Conservation (phyloP, 2,888 invertebrate genomes). For the Formica aserva region DNA sequence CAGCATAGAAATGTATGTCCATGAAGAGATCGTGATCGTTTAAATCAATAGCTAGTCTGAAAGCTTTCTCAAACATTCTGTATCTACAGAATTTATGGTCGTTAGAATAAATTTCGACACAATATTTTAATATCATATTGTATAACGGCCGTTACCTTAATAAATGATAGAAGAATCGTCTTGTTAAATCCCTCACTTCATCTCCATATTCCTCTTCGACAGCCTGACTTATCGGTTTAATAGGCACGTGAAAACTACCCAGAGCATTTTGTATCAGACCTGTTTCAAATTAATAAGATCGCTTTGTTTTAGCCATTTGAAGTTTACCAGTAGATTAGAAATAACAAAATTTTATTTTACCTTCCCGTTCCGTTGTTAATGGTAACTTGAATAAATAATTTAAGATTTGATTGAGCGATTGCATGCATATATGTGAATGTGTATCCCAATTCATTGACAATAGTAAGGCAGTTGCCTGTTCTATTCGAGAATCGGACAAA, state of each 20-base stretch:
- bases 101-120: slow-evolving; percentile 32
- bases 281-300: slow-evolving; percentile 45
- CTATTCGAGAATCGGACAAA: slow-evolving; percentile 88
- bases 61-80: slow-evolving; percentile 92
- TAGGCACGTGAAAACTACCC: slow-evolving; percentile 92
- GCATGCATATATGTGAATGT: slow-evolving; percentile 91
- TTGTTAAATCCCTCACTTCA: slow-evolving; percentile 92
- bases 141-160: slow-evolving; percentile 88
- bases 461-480: slow-evolving; percentile 90
- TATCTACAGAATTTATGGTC: slow-evolving; percentile 86
- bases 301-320: not conserved
- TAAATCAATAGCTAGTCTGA: slow-evolving; percentile 94
- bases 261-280: slow-evolving; percentile 90
- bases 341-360: slow-evolving; percentile 78
- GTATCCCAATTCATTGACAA: slow-evolving; percentile 92
- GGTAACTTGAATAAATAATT: slow-evolving; percentile 89
- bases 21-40: slow-evolving; percentile 95
- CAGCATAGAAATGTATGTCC: slow-evolving; percentile 93
- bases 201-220: slow-evolving; percentile 92
- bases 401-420: slow-evolving; percentile 91
- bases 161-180: slow-evolving; percentile 95
- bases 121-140: not conserved
- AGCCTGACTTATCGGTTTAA: slow-evolving; percentile 89
- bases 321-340: not conserved
- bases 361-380: slow-evolving; percentile 88